phyloP scores from a whole-genome alignment of 1,140 invertebrate genomes.

The Conopomorpha cramerella region DNA sequence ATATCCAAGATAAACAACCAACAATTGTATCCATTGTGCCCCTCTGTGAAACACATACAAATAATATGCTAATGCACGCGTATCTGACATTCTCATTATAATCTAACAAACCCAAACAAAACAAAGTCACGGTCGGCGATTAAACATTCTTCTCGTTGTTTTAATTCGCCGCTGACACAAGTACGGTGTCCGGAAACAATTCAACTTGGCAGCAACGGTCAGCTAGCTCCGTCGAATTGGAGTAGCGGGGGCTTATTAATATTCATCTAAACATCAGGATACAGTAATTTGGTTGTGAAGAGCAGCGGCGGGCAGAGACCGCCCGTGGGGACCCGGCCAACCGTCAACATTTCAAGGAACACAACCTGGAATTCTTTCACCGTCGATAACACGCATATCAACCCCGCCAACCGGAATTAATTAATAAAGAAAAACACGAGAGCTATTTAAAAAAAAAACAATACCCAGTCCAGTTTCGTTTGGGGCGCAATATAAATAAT shows the following conservation, averaged over 20 bases:
- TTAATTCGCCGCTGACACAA: slow-evolving; percentile 19
- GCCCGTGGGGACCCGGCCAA: slow-evolving; percentile 33
- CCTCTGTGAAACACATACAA: too few relatives aligned
- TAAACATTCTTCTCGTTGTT: slow-evolving; percentile 26
- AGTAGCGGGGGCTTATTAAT: slow-evolving; percentile 34
- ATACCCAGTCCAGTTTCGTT: too few relatives aligned
- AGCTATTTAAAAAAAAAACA: too few relatives aligned
- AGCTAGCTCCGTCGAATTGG: slow-evolving; percentile 22
- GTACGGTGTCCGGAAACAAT: slow-evolving; percentile 44
- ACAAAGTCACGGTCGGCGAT: slow-evolving; percentile 22
- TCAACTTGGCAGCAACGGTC: slow-evolving; percentile 30
- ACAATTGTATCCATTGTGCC: too few relatives aligned
- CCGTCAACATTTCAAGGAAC: slow-evolving; percentile 40
- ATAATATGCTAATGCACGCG: too few relatives aligned
- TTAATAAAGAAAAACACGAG: too few relatives aligned
- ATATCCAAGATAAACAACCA: too few relatives aligned
- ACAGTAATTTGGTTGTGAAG: slow-evolving; percentile 24
- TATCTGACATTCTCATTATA: slow-evolving; percentile 14
- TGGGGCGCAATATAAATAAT: too few relatives aligned
- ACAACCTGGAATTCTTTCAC: slow-evolving; percentile 38
- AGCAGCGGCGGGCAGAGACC: slow-evolving; percentile 13
- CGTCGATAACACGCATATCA: slow-evolving; percentile 47
- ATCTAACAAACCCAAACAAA: slow-evolving; percentile 12
- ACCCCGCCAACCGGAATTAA: slow-evolving; percentile 50
- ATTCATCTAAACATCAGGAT: slow-evolving; percentile 53